Conservation (phyloP, 1,140 invertebrate species). For the Cheumatopsyche charites region DNA sequence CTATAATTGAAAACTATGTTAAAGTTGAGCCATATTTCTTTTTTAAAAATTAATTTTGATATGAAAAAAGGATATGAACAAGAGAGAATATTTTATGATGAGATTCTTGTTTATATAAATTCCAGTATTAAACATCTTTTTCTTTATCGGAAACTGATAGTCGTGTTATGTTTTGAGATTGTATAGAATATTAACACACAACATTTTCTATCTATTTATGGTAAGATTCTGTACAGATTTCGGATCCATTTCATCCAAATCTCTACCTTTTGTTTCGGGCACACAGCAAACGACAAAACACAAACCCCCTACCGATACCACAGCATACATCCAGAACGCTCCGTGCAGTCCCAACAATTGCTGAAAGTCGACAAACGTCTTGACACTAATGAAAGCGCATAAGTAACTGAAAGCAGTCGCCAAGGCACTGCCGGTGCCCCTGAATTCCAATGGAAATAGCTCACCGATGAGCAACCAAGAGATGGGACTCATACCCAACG, state of each 20-base stretch:
- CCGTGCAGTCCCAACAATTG: constrained; percentile 78
- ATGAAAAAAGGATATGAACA: constrained; percentile 14
- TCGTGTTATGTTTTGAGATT: too few species aligned
- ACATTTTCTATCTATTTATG: constrained; percentile 57
- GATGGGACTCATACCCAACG: constrained; percentile 88
- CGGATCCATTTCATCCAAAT: constrained; percentile 86
- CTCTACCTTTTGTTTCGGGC: constrained; percentile 89
- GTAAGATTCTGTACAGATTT: constrained; percentile 65
- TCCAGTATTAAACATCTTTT: too few species aligned
- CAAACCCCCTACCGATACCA: constrained; percentile 81
- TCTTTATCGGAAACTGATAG: too few species aligned
- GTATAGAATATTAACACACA: too few species aligned
- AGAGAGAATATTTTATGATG: not conserved
- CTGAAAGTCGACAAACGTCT: constrained; percentile 86
- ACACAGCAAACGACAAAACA: constrained; percentile 87
- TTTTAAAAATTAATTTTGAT: not conserved
- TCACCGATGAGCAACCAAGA: constrained; percentile 90
- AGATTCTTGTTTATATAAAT: too few species aligned
- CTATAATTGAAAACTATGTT: not conserved
- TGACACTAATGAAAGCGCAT: constrained; percentile 89
- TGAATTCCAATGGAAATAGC: constrained; percentile 86
- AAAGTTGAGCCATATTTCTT: not conserved
- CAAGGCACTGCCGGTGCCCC: constrained; percentile 83
- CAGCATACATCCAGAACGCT: constrained; percentile 90
- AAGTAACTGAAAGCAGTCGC: constrained; percentile 87